Percentiles rank a stretch among this genome's conserved stretches.
These are phyloP conservation scores for Natator depressus DNA, from an alignment of 2,113 vertebrate species.

Conservation along the genomic window DNA sequence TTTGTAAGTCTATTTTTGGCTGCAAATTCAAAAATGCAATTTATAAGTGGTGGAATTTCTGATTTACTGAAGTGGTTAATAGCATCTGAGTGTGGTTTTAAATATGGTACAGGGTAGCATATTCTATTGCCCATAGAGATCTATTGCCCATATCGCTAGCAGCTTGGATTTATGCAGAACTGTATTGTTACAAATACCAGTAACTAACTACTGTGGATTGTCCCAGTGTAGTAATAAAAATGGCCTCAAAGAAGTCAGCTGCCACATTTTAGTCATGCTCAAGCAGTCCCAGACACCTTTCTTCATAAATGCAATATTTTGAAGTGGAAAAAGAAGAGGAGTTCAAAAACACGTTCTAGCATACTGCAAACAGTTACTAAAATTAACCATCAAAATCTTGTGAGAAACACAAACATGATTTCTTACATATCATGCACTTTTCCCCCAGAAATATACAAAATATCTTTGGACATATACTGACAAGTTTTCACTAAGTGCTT, in stretches of 20 bases:
- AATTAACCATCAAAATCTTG: neutral
- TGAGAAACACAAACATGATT: neutral
- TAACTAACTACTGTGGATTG: neutral
- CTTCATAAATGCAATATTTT: neutral
- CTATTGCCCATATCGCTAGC: neutral
- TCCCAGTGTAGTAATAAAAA: neutral
- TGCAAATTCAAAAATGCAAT: neutral
- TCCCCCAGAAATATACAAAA: neutral
- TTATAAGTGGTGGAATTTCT: neutral
- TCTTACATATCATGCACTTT: neutral
- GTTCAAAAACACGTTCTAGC: neutral
- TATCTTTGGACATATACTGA: neutral
- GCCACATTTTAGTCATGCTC: neutral
- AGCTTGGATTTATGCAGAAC: neutral
- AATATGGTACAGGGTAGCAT: neutral
- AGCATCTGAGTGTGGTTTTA: neutral
- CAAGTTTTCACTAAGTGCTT: neutral
- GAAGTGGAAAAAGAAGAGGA: neutral
- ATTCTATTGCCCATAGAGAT: neutral
- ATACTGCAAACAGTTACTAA: neutral
- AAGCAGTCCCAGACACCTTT: neutral
- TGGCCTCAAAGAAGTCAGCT: neutral
- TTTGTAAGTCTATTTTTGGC: neutral
- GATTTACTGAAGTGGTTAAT: neutral
- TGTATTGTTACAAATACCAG: slow-evolving; percentile 17